Evolutionary conservation across 2,113 vertebrate genomes (phyloP).

Genomic region (Engraulis encrasicolus): DNA sequence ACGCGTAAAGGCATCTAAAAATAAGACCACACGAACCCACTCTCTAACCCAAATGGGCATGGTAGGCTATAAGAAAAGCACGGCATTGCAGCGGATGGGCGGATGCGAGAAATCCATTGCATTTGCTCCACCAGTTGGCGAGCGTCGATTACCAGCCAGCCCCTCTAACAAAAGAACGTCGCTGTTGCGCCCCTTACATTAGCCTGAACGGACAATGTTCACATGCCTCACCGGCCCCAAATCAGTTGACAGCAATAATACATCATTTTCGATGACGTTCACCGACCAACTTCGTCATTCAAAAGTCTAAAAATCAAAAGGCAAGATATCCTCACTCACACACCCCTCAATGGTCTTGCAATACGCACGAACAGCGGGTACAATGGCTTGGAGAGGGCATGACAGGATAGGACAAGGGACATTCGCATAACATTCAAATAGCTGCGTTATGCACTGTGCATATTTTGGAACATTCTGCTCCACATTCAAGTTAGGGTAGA

Average conservation of each 20-base stretch:
- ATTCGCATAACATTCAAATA: not conserved
- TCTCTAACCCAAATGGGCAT: slow-evolving; percentile 22
- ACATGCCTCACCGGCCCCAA: not conserved
- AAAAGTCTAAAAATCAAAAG: not conserved
- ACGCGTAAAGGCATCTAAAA: not conserved
- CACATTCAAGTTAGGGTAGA: not conserved
- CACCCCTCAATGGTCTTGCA: not conserved
- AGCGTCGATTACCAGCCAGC: slow-evolving; percentile 52
- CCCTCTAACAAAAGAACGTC: slow-evolving; percentile 66
- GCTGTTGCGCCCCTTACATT: slow-evolving; percentile 24
- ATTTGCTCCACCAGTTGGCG: slow-evolving; percentile 61
- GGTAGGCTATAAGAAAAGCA: slow-evolving; percentile 23
- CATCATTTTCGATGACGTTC: not conserved
- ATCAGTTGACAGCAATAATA: not conserved
- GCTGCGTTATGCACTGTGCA: not conserved
- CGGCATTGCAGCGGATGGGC: slow-evolving; percentile 44
- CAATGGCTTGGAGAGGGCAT: not conserved
- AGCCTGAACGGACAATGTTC: slow-evolving; percentile 37
- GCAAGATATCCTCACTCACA: not conserved
- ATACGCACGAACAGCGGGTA: not conserved
- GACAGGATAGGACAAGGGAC: not conserved
- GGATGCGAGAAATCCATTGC: slow-evolving; percentile 48
- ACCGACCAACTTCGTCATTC: not conserved
- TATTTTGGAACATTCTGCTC: not conserved
- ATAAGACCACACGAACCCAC: not conserved